phyloP scores from a whole-genome alignment of 2,888 invertebrate genomes.

The Smittia aterrima region DNA sequence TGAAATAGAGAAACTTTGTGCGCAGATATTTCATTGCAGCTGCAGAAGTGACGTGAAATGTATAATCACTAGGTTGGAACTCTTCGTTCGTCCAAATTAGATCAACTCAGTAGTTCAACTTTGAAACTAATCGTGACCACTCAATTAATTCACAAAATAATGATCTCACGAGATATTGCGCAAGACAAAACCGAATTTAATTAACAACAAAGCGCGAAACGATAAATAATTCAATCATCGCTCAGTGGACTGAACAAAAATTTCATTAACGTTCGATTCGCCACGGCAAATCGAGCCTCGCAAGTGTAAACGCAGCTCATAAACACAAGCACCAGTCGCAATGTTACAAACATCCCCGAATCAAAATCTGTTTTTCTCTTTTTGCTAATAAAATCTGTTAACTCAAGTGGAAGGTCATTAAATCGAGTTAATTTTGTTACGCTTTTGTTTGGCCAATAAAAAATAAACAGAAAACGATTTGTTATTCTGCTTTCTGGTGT shows the following conservation, averaged over 20 bases:
- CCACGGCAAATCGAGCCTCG: background rate
- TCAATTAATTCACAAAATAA: background rate
- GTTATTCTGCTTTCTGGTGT: background rate
- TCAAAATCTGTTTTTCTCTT: background rate
- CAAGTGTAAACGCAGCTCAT: slow-evolving; percentile 1
- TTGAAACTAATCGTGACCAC: background rate
- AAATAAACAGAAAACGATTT: slow-evolving; percentile 12
- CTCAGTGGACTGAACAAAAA: slow-evolving; percentile 17
- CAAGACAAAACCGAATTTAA: background rate
- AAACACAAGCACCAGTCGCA: background rate
- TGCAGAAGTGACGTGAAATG: too few relatives aligned
- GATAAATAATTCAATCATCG: slow-evolving; percentile 10
- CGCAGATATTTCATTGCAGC: background rate
- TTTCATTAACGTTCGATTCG: slow-evolving; percentile 17
- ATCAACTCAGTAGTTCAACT: too few relatives aligned
- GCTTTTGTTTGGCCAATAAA: slow-evolving; percentile 12
- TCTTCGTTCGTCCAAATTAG: too few relatives aligned
- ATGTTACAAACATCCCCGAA: background rate
- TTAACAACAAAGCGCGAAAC: background rate
- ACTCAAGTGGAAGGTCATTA: slow-evolving; percentile 24
- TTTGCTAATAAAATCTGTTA: slow-evolving; percentile 11
- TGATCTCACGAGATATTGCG: background rate
- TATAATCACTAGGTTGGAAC: too few relatives aligned
- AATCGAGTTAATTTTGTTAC: slow-evolving; percentile 13
- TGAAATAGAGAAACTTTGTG: too few relatives aligned